These are phyloP conservation scores for Plumapathes pennacea DNA, from an alignment of 92 coral and sea anemone genomes.

Conservation along the genomic window DNA sequence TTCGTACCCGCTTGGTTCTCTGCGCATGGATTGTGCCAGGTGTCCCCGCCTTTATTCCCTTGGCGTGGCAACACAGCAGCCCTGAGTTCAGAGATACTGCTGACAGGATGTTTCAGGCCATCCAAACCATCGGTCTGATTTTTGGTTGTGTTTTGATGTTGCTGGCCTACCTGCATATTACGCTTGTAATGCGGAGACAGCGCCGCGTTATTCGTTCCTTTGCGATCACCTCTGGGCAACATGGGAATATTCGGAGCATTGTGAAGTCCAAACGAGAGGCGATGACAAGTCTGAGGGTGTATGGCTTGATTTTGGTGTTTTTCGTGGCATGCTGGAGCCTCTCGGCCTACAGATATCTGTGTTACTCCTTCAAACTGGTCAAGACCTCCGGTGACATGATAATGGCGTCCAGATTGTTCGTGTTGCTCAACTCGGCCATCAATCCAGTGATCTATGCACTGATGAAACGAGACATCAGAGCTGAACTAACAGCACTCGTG, in stretches of 20 bases:
- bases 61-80: slow-evolving; percentile 15
- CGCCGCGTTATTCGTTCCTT: slow-evolving; percentile 11
- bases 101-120: slow-evolving; percentile 2
- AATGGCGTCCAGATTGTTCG: slow-evolving; percentile 13
- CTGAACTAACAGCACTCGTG: slow-evolving; percentile 9
- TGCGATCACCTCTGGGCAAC: background rate
- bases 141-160: slow-evolving; percentile 26
- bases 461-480: slow-evolving; percentile 25
- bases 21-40: slow-evolving; percentile 25
- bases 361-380: background rate
- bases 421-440: slow-evolving; percentile 26
- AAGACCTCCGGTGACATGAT: slow-evolving; percentile 1
- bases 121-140: slow-evolving; percentile 9
- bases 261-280: slow-evolving; percentile 31
- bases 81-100: background rate
- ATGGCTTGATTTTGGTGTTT: slow-evolving; percentile 29
- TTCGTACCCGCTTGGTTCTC: slow-evolving; percentile 6
- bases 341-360: slow-evolving; percentile 31
- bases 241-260: background rate
- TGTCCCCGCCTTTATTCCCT: slow-evolving; percentile 5
- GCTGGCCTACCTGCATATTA: slow-evolving; percentile 25
- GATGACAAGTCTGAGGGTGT: slow-evolving; percentile 20
- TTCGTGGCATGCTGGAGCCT: slow-evolving; percentile 41
- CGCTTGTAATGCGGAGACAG: slow-evolving; percentile 19
- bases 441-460: slow-evolving; percentile 29